phyloP scores from a whole-genome alignment of 2,113 vertebrate species.

The Atractosteus spatula region DNA sequence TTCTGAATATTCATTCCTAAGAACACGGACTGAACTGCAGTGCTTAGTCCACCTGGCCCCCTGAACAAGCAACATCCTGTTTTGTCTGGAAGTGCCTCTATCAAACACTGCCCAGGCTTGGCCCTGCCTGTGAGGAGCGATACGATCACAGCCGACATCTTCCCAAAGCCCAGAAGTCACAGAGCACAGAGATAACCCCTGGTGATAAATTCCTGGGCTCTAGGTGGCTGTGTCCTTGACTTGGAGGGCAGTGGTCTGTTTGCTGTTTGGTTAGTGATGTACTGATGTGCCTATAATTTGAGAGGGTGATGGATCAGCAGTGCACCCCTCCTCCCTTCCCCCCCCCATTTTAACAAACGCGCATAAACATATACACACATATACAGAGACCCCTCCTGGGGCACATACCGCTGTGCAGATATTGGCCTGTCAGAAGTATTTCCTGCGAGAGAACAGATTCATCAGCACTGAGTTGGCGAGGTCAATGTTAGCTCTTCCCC shows the following conservation, averaged over 20 bases:
- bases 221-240: conserved; percentile 55
- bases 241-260: conserved; percentile 58
- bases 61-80: no score
- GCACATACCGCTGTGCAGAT: conserved; percentile 68
- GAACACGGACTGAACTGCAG: no score
- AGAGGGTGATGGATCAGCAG: conserved; percentile 56
- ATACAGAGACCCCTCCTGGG: conserved; percentile 38
- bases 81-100: no score
- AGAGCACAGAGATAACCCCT: background rate
- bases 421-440: conserved; percentile 81
- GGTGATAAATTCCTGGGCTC: conserved; percentile 15
- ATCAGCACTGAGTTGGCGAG: conserved; percentile 72
- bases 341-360: conserved; percentile 11
- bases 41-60: no score
- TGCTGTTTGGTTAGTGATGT: conserved; percentile 54
- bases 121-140: background rate
- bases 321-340: conserved; percentile 31
- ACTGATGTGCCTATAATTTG: conserved; percentile 44
- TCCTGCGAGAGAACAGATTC: conserved; percentile 79
- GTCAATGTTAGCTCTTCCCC: conserved; percentile 68
- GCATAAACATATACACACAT: conserved; percentile 29
- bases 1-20: no score
- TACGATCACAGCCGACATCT: no score
- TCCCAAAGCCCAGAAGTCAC: background rate
- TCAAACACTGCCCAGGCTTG: background rate